Evolutionary conservation across 2,797 vertebrate genomes (phyloP), one percentile per base, ranked within the genome.

Genomic region (Sebastes hubbsi): DNA sequence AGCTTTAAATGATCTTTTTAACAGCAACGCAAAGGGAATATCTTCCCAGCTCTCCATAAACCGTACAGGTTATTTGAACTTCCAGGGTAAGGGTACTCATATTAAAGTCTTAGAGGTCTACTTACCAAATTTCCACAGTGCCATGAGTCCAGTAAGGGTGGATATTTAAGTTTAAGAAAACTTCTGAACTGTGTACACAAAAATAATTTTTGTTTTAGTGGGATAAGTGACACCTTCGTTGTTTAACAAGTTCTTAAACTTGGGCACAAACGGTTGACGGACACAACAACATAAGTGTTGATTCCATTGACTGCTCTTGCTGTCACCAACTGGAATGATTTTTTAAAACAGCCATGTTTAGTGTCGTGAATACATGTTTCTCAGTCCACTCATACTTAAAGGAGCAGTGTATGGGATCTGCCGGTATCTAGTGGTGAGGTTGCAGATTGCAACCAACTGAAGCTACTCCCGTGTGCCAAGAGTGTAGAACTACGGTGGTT

Each of bases 401-500:
- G 14, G 0, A 0, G 38, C 38, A 42, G 38, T 42, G 6, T 42
- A 3, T 42, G 3, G 38, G 38, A 42, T 42, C 14, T 42, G 38
- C 38, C 38, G 14, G 38, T 42, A 42, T 42, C 14, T 42, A 42
- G 38, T 42, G 38, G 14, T 42, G 38, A 42, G 38, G 38, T 42
- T 42, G 14, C 38, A 42, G 38, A 7, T 42, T 16, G 38, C 38
- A 42, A 42, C 38, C 38, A 1, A 42, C 14, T 42, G 38, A 7
- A 42, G 38, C 38, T 42, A 42, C 38, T 42, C 38, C 38, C 0
- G 14, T 42, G 1, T 38, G 38, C 38, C 6, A 42, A 3, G 14
- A 0, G 2, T 42, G 0, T 42, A 16, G 38, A 42, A 42, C 38
- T 42, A 42, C 0, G 14, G 14, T 42, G 38, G 38, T 6, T 42